Evolutionary conservation across 2,888 invertebrate species (phyloP).

Genomic region (Brenthis ino): DNA sequence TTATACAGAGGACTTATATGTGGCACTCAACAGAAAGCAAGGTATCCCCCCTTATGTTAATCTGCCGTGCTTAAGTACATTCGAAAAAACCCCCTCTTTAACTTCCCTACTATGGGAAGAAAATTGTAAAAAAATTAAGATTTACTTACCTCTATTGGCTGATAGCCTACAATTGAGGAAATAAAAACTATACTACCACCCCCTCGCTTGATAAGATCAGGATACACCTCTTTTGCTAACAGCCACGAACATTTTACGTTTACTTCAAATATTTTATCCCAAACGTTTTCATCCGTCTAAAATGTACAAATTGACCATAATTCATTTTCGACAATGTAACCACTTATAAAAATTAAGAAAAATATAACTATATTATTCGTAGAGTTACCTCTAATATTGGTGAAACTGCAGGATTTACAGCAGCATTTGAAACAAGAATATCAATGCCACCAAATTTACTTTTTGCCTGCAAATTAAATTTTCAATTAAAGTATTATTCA

Average conservation of each 20-base stretch:
- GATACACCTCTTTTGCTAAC: constrained; percentile 93
- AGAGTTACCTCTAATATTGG: constrained; percentile 86
- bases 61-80: no score
- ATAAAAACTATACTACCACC: constrained; percentile 93
- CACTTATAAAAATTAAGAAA: not conserved
- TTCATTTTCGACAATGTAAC: not conserved
- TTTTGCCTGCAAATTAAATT: constrained; percentile 81
- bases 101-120: no score
- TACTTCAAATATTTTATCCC: constrained; percentile 98
- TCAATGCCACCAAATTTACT: constrained; percentile 93
- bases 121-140: not conserved
- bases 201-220: constrained; percentile 86
- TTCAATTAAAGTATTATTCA: no score
- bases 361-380: not conserved
- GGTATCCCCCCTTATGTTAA: no score
- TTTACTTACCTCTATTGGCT: constrained; percentile 85
- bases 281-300: constrained; percentile 89
- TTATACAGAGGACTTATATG: no score
- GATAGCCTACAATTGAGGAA: constrained; percentile 93
- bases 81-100: no score
- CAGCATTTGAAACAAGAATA: constrained; percentile 98
- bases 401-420: constrained; percentile 92
- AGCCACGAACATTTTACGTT: constrained; percentile 96
- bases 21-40: no score
- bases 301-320: constrained; percentile 44